Evolutionary conservation across 2,797 vertebrate species (phyloP).

Genomic region (Pseudomugil gertrudae): DNA sequence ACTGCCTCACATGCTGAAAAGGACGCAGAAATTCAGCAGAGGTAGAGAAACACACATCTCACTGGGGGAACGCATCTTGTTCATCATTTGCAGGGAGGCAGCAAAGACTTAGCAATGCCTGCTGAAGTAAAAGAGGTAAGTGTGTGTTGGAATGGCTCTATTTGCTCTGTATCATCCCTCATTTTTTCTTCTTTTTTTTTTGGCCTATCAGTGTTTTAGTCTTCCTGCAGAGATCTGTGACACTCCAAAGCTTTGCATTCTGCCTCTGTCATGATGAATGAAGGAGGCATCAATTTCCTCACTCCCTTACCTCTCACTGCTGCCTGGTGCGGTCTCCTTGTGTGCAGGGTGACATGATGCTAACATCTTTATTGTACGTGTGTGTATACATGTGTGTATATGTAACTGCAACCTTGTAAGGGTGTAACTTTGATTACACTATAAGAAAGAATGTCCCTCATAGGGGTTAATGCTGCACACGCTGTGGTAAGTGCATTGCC

Average conservation of each 20-base stretch:
- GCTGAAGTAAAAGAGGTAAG: conserved; percentile 85
- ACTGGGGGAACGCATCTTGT: conserved; percentile 61
- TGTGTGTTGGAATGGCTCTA: conserved; percentile 70
- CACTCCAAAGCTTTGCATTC: conserved; percentile 60
- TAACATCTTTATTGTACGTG: conserved; percentile 63
- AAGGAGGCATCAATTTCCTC: conserved; percentile 57
- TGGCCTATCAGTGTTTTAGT: conserved; percentile 37
- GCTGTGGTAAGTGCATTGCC: conserved; percentile 65
- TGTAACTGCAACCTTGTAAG: conserved; percentile 41
- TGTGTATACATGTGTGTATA: conserved; percentile 5
- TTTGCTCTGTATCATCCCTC: conserved; percentile 65
- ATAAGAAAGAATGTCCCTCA: conserved; percentile 54
- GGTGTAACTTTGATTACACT: conserved; percentile 62
- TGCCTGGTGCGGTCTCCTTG: conserved; percentile 74
- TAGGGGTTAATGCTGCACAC: conserved; percentile 58
- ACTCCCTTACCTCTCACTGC: conserved; percentile 53
- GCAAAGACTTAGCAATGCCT: conserved; percentile 77
- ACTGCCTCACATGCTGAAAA: conserved; percentile 72
- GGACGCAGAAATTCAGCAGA: conserved; percentile 55
- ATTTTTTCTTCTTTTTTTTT: conserved; percentile 38
- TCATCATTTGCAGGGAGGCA: conserved; percentile 67
- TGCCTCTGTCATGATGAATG: conserved; percentile 72
- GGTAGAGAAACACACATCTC: conserved; percentile 51
- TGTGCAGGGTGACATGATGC: conserved; percentile 66
- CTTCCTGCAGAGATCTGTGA: conserved; percentile 65